Evolutionary conservation across 2,888 invertebrate species (phyloP), one percentile per base, ranked within the genome.

Genomic region (Drosophila rubida): DNA sequence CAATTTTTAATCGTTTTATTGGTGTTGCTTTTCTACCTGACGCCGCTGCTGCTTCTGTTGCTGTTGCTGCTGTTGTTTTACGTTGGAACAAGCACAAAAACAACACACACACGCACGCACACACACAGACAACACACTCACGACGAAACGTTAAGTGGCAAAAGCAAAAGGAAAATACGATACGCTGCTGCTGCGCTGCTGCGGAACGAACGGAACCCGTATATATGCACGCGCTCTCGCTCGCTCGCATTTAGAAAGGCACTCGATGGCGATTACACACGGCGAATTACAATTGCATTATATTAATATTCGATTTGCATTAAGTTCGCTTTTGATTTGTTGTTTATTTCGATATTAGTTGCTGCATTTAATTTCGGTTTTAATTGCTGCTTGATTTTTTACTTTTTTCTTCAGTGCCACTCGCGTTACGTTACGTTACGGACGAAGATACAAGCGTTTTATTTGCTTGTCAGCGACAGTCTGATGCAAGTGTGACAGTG

Each of bases 151-250:
- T 78, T 78, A 69, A 76, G 79, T 71, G 68, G 82, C 79, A 75
- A 75, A 75, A 75, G 79, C 70, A 72, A 72, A 69, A 81, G 72
- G 65, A 75, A 75, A 80, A 81, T 80, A 77, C 78, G 80, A 71
- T 75, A 76, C 55, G 61, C 74, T 61, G 58, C 63, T 54, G 45
- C 30, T 49, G 64, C 65, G 45, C 30, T 49, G 64, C 32, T 73
- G 62, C 74, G 75, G 69, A 81, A 85, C 79, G 73, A 81, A 81
- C 83, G 82, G 82, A 82, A 82, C 82, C 82, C 82, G 87, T 82
- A 82, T 87, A 82, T 87, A 82, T 82, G 87, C 81, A 82, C 87
- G 81, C 81, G 83, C 75, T 86, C 70, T 66, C 75, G 68, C 73
- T 62, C 81, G 80, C 75, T 83, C 70, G 69, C 75, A 68, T 77